Evolutionary conservation across 2,113 vertebrate genomes (phyloP).

Genomic region (Athene cunicularia): DNA sequence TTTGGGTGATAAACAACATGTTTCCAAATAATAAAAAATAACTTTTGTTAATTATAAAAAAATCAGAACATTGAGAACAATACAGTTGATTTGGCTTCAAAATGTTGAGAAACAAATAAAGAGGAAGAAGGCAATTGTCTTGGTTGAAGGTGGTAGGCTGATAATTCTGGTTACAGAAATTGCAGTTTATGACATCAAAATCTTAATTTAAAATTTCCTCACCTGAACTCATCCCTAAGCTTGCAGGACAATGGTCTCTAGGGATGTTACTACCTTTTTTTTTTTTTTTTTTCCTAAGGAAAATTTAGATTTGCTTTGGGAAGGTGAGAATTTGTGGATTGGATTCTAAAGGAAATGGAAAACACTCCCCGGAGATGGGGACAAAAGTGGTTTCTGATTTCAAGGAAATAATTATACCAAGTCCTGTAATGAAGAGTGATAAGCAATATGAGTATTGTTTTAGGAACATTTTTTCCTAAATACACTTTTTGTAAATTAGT

Average conservation of each 20-base stretch:
- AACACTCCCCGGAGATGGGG: neutral
- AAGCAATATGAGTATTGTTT: neutral
- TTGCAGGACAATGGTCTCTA: neutral
- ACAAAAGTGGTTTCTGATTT: neutral
- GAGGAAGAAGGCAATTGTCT: neutral
- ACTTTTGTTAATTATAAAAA: neutral
- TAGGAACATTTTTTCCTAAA: neutral
- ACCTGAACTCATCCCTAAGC: neutral
- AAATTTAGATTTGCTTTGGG: neutral
- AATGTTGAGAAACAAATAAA: neutral
- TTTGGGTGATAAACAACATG: neutral
- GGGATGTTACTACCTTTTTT: too few species aligned
- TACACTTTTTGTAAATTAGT: neutral
- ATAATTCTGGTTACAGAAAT: neutral
- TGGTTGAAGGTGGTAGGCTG: neutral
- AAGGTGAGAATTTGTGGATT: neutral
- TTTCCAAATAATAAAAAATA: neutral
- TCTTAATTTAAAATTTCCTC: neutral
- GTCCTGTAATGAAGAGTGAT: neutral
- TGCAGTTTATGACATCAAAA: neutral
- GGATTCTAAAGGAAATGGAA: neutral
- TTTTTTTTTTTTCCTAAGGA: neutral
- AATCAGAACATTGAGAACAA: neutral
- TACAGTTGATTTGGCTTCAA: neutral
- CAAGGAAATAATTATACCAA: neutral